phyloP scores from a whole-genome alignment of 1,140 invertebrate species.

The Ceratina calcarata region DNA sequence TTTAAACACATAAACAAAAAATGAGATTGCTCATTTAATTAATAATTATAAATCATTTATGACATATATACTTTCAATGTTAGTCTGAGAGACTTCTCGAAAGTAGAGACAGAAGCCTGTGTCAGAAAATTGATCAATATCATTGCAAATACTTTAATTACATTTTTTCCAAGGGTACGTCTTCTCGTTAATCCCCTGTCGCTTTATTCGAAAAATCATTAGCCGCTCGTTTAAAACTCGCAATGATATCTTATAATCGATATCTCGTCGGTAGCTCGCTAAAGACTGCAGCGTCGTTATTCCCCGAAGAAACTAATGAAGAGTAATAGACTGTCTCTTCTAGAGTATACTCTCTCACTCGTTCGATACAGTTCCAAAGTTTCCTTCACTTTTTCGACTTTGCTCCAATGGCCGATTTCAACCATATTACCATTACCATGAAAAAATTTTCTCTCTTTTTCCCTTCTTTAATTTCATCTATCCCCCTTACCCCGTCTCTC shows the following conservation, averaged over 20 bases:
- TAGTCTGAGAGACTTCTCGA: too few species aligned
- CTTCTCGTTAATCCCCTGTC: neutral
- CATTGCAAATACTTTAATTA: too few species aligned
- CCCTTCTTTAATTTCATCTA: neutral
- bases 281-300: neutral
- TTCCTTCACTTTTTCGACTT: neutral
- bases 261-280: slow-evolving; percentile 8
- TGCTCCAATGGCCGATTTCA: neutral
- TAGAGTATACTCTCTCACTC: neutral
- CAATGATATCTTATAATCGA: slow-evolving; percentile 1
- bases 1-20: too few species aligned
- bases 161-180: neutral
- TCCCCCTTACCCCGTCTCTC: neutral
- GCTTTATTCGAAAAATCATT: neutral
- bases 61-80: too few species aligned
- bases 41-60: too few species aligned
- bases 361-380: slow-evolving; percentile 1
- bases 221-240: neutral
- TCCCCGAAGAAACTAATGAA: slow-evolving; percentile 23
- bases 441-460: neutral
- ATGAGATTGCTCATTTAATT: too few species aligned
- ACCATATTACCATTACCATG: slow-evolving; percentile 10
- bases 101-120: too few species aligned
- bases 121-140: too few species aligned
- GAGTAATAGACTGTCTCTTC: slow-evolving; percentile 24